A percentile compares a stretch with the other conserved stretches of the same genome.
phyloP scores from a whole-genome alignment of 2,888 invertebrate genomes.

The Troilus luridus region DNA sequence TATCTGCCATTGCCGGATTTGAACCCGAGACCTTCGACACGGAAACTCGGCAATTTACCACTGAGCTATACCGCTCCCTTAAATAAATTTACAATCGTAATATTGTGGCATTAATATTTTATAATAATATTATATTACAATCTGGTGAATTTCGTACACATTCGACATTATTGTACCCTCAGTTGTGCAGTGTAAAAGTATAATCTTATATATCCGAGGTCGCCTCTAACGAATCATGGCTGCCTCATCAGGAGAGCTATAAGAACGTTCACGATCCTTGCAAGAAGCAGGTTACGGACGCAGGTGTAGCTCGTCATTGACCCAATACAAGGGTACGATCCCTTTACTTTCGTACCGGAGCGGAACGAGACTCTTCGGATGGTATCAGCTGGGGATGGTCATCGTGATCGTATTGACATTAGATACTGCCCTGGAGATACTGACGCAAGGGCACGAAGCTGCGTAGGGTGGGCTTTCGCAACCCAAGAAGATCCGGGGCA shows the following conservation, averaged over 20 bases:
- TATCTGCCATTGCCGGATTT: too few species aligned
- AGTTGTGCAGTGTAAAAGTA: too few species aligned
- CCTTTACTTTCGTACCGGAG: slow-evolving; percentile 28
- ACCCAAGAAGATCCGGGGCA: neutral
- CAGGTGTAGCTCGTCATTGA: slow-evolving; percentile 45
- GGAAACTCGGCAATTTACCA: too few species aligned
- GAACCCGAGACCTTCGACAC: too few species aligned
- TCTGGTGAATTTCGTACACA: too few species aligned
- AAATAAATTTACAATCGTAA: too few species aligned
- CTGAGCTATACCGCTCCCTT: too few species aligned
- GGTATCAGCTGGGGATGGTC: slow-evolving; percentile 6
- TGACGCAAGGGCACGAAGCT: slow-evolving; percentile 38
- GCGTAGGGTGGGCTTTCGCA: slow-evolving; percentile 40
- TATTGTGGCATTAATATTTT: too few species aligned
- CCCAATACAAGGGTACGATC: slow-evolving; percentile 2
- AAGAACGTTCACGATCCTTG: neutral
- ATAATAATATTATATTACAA: too few species aligned
- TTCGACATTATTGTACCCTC: too few species aligned
- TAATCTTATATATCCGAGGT: neutral
- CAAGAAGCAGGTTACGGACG: slow-evolving; percentile 41
- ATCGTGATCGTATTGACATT: slow-evolving; percentile 40
- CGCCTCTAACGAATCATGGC: neutral
- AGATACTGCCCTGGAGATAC: slow-evolving; percentile 32
- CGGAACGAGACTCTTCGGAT: neutral
- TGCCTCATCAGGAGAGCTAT: neutral